Conservation (phyloP, 2,888 invertebrate genomes). For the Drosophila engyochracea region DNA sequence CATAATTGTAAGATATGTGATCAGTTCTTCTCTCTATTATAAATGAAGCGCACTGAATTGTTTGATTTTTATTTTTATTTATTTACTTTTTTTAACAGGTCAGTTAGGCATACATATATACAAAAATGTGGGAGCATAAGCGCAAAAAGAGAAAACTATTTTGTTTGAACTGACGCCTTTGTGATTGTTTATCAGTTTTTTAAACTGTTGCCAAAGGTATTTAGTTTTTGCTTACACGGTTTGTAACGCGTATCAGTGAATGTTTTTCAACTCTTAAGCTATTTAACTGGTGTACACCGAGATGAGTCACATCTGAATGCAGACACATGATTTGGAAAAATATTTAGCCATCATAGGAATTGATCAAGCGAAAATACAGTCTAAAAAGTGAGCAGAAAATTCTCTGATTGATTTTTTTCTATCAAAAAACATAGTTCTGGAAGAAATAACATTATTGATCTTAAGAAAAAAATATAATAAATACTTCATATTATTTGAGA, state of each 20-base stretch:
- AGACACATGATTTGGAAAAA: background rate
- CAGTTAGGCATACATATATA: background rate
- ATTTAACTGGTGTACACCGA: background rate
- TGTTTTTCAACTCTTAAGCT: background rate
- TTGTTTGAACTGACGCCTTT: conserved; percentile 9
- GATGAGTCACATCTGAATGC: background rate
- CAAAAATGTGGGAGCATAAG: conserved; percentile 11
- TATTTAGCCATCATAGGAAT: background rate
- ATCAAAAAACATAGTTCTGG: background rate
- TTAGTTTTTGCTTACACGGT: background rate
- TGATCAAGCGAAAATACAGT: background rate
- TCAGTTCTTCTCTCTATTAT: background rate
- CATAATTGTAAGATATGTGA: background rate
- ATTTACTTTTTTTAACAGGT: background rate
- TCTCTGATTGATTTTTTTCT: background rate
- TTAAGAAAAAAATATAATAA: background rate
- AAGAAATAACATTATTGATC: background rate
- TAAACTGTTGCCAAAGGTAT: background rate
- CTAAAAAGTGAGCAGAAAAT: background rate
- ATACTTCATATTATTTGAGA: background rate
- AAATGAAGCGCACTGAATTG: background rate
- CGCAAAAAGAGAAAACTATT: conserved; percentile 31
- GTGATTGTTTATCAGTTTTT: conserved; percentile 30
- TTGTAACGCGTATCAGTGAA: background rate
- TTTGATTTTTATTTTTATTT: background rate